Percentiles rank a stretch among this genome's conserved stretches.
Evolutionary conservation across 2,113 vertebrate genomes (phyloP).

Genomic region (Xenopus borealis): DNA sequence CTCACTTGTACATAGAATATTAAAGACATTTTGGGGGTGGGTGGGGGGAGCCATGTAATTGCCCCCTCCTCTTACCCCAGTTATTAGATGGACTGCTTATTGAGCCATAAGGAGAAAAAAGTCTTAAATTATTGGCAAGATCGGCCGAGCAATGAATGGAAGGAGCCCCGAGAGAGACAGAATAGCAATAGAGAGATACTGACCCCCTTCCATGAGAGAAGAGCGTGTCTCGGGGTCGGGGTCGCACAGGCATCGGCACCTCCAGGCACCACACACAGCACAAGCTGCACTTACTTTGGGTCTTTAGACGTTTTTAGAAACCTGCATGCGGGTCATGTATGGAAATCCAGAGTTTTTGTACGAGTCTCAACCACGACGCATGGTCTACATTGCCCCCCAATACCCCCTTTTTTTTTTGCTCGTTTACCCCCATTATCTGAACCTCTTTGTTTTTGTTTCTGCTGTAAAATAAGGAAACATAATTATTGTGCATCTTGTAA

Average conservation of each 20-base stretch:
- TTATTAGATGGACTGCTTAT: conserved; percentile 26
- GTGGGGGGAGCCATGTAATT: neutral
- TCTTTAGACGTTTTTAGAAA: conserved; percentile 49
- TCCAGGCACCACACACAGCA: too few relatives aligned
- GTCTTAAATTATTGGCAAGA: conserved; percentile 20
- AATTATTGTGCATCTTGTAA: conserved; percentile 44
- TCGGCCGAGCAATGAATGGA: neutral
- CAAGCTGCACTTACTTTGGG: conserved; percentile 54
- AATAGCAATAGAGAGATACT: conserved; percentile 9
- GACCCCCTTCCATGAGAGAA: neutral
- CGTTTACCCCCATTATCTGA: conserved; percentile 8
- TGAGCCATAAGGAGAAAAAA: conserved; percentile 18
- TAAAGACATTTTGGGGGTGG: neutral
- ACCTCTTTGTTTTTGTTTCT: neutral
- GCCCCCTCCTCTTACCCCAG: neutral
- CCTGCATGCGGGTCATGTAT: conserved; percentile 88
- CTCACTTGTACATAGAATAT: conserved; percentile 28
- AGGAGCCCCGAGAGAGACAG: too few relatives aligned
- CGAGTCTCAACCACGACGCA: conserved; percentile 63
- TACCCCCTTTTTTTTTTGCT: neutral
- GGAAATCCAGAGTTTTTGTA: conserved; percentile 57
- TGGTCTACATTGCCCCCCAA: conserved; percentile 54
- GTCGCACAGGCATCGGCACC: neutral
- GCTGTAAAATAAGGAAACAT: conserved; percentile 18
- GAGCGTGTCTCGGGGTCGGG: conserved; percentile 9